These are phyloP conservation scores for Eospalax fontanierii DNA, from an alignment of 2,797 vertebrate species.

Conservation along the genomic window DNA sequence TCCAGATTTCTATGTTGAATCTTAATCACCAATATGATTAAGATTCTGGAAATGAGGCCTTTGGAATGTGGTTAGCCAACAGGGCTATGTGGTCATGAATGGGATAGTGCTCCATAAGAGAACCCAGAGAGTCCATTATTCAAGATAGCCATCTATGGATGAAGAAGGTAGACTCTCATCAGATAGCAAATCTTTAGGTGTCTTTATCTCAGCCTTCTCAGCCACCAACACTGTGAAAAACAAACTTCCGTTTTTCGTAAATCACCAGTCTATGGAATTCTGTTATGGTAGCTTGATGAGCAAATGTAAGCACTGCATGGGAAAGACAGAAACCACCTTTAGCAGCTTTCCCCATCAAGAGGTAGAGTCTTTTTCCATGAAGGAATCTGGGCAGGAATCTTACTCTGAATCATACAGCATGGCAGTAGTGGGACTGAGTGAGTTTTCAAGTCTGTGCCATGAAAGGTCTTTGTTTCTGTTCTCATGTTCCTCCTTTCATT, in stretches of 20 bases:
- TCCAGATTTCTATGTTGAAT: not conserved
- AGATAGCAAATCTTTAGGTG: not conserved
- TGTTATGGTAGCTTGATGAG: not conserved
- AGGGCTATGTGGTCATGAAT: not conserved
- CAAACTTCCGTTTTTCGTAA: not conserved
- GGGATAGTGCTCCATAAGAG: not conserved
- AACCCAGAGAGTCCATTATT: not conserved
- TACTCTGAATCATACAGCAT: not conserved
- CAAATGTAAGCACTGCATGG: not conserved
- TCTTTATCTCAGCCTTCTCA: not conserved
- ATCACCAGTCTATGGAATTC: not conserved
- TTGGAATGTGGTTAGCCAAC: not conserved
- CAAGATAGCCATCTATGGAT: not conserved
- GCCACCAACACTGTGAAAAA: not conserved
- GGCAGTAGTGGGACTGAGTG: not conserved
- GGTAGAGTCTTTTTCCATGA: not conserved
- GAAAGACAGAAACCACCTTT: not conserved
- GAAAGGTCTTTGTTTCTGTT: not conserved
- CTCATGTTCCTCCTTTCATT: not conserved
- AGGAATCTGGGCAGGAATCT: not conserved
- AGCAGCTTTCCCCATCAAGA: not conserved
- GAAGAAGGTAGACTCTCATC: not conserved
- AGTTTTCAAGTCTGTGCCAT: not conserved
- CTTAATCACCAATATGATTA: not conserved
- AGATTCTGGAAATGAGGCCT: not conserved